Evolutionary conservation across 2,888 invertebrate species (phyloP), one percentile per base, ranked within the genome.

Genomic region (Lasius platythorax): DNA sequence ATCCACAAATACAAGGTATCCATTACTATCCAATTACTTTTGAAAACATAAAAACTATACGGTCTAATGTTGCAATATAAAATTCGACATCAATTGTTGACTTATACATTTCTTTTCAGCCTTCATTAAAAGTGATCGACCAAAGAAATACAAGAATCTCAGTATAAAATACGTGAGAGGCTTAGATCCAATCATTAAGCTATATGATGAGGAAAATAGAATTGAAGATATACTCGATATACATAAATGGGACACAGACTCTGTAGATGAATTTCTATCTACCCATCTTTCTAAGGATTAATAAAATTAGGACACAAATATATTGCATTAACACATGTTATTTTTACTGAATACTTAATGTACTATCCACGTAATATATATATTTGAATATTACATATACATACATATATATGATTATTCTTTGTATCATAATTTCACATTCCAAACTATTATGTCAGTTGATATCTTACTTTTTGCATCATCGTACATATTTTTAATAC

Each of bases 171-270:
- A 99, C 94, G 97, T 99, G 0, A 96, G 99, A 86, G 99, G 99
- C 6, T 96, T 99, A 81, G 99, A 99, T 95, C 99, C 99, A 0
- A 97, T 98, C 87, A 98, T 99, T 67, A 98, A 98, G 94, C 95
- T 99, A 73, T 96, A 98, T 90, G 98, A 99, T 93, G 97, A 97
- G 86, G 97, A 97, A 92, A 98, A 97, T 50, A 97, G 98, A 93
- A 97, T 98, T 0, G 97, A 97, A 94, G 99, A 99, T 94, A 97
- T 98, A 33, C 96, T 99, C 43, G 99, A 99, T 75, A 99, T 99
- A 93, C 99, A 99, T 92, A 99, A 99, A 94, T 99, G 99, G 99
- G 98, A 99, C 95, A 99, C 99, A 0, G 99, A 99, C 95, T 98
- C 99, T 0, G 98, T 99, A 3, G 98, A 99, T 94, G 99, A 99